Evolutionary conservation across 1,140 invertebrate species (phyloP).

Genomic region (Eumeta japonica): DNA sequence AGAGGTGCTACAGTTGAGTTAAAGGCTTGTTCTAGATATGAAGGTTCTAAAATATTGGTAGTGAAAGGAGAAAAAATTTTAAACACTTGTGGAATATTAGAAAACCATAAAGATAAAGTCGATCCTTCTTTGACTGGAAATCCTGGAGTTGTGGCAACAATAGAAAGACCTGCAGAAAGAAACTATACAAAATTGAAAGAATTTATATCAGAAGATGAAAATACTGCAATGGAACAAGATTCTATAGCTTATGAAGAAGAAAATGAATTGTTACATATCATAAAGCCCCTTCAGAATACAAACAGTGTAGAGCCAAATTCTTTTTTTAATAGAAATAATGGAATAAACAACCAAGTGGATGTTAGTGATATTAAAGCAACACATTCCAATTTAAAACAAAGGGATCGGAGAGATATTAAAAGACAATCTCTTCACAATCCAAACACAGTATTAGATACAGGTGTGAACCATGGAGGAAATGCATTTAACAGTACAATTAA

Average conservation of each 20-base stretch:
- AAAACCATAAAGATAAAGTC: constrained; percentile 66
- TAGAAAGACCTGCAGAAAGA: constrained; percentile 62
- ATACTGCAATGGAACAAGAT: constrained; percentile 14
- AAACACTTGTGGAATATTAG: constrained; percentile 72
- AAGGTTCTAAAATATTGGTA: constrained; percentile 74
- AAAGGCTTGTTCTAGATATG: constrained; percentile 76
- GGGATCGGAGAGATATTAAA: constrained; percentile 18
- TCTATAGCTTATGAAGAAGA: no score
- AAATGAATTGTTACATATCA: not conserved
- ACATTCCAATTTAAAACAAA: constrained; percentile 16
- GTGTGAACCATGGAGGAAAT: constrained; percentile 74
- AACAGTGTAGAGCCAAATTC: constrained; percentile 9
- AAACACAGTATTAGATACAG: constrained; percentile 66
- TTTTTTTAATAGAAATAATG: constrained; percentile 8
- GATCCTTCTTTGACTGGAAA: constrained; percentile 59
- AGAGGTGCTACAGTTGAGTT: constrained; percentile 72
- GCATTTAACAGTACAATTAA: constrained; percentile 60
- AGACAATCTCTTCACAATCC: constrained; percentile 48
- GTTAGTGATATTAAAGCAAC: constrained; percentile 9
- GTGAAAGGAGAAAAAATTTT: constrained; percentile 75
- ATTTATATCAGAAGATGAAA: constrained; percentile 4
- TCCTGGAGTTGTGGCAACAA: constrained; percentile 66
- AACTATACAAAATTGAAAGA: constrained; percentile 1
- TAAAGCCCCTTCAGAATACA: not conserved
- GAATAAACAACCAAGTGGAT: constrained; percentile 9